Base-by-base conservation (phyloP, 2,888 invertebrate species). In the Hoplodrina blanda region DNA sequence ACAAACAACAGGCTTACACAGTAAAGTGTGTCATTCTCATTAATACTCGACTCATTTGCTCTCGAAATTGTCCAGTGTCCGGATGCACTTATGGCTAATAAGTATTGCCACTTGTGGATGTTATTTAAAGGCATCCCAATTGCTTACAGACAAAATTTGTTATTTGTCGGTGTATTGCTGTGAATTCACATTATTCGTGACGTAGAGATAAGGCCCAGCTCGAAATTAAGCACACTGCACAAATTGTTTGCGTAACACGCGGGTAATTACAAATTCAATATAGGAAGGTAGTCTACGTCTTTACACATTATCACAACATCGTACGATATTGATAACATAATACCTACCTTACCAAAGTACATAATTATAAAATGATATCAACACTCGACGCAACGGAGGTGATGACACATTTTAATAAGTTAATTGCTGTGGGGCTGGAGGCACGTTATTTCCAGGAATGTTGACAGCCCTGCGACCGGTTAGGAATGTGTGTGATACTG, bases 311-410 rank as follows among this genome's bases (percentile, higher is more conserved):
- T 82, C 80, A 75, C 59, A 54, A 85, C 81, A 85, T 88, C 86
- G 82, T 76, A 86, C 78, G 86, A 87, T 85, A 80, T 65, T 75
- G 81, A 82, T 86, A 83, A 71, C 62, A 60, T 57, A 53, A 37
- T 65, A 25, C n/a, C 50, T 65, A 25, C n/a, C 50, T 50, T 46
- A 41, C 46, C 46, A 46, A 44, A 67, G 64, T 64, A 67, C 54
- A 56, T 78, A 37, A 60, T 75, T 68, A 80, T 73, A 73, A 76
- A 74, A 67, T 69, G 67, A 76, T 75, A 78, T 57, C 69, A 68
- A 65, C 64, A 70, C 49, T 54, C 11, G 53, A 30, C 56, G 53
- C 54, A 50, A 19, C 44, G 50, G 49, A n/a, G 20, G 25, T 67
- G 74, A 76, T 69, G 70, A 75, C 64, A 76, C 64, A 69, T 72